Percentiles rank a stretch among this genome's conserved stretches.
These are phyloP conservation scores for Myzus persicae DNA, from an alignment of 1,140 invertebrate genomes.

Conservation along the genomic window DNA sequence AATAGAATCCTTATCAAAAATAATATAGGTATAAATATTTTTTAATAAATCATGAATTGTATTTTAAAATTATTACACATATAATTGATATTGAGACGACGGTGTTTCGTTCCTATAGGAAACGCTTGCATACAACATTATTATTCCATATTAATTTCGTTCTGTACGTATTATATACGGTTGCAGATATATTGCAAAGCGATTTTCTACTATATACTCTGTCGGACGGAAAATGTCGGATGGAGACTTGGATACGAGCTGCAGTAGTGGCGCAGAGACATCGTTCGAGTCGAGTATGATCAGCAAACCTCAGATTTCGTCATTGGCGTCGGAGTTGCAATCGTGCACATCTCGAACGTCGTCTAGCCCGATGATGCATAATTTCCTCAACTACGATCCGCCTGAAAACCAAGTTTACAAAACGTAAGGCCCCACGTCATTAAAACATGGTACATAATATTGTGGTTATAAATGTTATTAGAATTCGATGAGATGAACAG, in stretches of 20 bases:
- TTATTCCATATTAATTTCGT: no score
- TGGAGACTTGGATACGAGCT: not conserved
- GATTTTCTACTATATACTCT: no score
- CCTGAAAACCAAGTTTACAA: accelerated
- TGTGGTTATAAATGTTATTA: no score
- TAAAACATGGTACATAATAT: no score
- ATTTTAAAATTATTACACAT: no score
- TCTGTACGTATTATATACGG: not conserved
- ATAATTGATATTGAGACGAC: not conserved
- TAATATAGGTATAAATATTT: no score
- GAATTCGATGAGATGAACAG: no score
- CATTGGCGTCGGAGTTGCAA: no score
- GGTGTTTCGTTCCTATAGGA: not conserved
- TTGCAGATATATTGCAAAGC: no score
- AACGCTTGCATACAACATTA: not conserved
- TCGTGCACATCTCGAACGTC: not conserved
- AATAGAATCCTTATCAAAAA: no score
- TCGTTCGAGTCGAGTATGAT: not conserved
- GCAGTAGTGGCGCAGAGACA: not conserved
- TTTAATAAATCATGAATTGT: no score
- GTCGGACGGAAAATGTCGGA: not conserved
- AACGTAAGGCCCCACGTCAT: not conserved
- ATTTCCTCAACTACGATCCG: not conserved
- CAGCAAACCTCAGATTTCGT: not conserved
- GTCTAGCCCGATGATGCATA: not conserved